Base-by-base conservation (phyloP, 2,888 invertebrate species). In the Melanotus villosus region DNA sequence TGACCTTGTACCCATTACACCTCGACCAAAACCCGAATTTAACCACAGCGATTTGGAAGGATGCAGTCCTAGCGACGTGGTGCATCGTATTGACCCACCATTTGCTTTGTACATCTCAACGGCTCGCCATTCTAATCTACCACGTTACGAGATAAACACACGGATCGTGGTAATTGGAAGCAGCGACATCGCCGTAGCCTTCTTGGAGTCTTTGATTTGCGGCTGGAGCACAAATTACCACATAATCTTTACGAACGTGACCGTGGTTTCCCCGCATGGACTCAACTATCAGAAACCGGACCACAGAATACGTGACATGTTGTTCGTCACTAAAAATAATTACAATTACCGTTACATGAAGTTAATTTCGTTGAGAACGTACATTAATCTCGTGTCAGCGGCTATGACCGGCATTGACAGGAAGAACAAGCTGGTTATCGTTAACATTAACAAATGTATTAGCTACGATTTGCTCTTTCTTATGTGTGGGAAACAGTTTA, bases 211-310 rank as follows among this genome's bases (percentile, higher is more conserved):
- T 12, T 80, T 93, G 12, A 81, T 90, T 14, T 86, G 88, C 76
- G 88, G 87, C 87, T 89, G 80, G 73, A 79, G 73, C 23, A 72
- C 74, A 12, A 70, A 62, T 18, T 76, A 73, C n/a, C 86, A 90
- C 78, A 80, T 90, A 32, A 87, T 87, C 0, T 93, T 92, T 81
- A 89, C 89, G 62, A 93, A 93, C 79, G 80, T 94, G 14, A 91
- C 91, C 0, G 80, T 94, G 47, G 87, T 94, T 1, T 91, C 92
- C 0, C 88, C 89, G 1, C 88, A 91, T 76, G 92, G 93, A 0
- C 62, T 89, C 2, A 38, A 36, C 26, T 85, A 86, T 70, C 73
- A 79, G 1, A 82, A 84, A 19, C 80, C 81, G 26, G 76, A 80
- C 0, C 84, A 83, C 34, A 45, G 76, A 0, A 74, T 81, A 0